Conservation (phyloP, 2,888 invertebrate genomes). For the Sinodicranocentrus sp. region DNA sequence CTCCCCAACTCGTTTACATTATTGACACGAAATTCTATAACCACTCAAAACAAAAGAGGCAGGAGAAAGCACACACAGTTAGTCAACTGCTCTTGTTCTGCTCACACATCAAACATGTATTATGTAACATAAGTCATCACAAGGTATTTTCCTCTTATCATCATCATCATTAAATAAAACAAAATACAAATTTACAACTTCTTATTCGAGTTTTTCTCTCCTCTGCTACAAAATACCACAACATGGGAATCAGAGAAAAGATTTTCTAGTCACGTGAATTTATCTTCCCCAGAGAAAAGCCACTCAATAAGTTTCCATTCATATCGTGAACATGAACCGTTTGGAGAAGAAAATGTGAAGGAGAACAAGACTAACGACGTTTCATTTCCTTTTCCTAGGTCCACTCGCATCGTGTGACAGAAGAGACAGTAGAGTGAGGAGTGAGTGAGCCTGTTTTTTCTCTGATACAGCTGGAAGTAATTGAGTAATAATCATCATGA, state of each 20-base stretch:
- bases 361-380: neutral
- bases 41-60: neutral
- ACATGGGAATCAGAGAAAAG: neutral
- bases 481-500: conserved; percentile 57
- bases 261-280: neutral
- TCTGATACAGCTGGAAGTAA: conserved; percentile 41
- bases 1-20: conserved; percentile 7
- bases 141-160: conserved; percentile 2
- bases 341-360: neutral
- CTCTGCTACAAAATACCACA: neutral
- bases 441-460: conserved; percentile 8
- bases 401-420: neutral
- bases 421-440: neutral
- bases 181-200: neutral
- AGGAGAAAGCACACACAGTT: neutral
- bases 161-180: neutral
- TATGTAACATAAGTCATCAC: conserved; percentile 12
- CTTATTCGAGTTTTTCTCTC: neutral
- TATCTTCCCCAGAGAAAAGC: neutral
- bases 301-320: neutral
- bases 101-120: conserved; percentile 4
- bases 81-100: neutral
- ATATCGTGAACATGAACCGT: neutral
- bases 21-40: neutral
- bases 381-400: neutral